Evolutionary conservation across 2,888 invertebrate species (phyloP).

Genomic region (Tinea pellionella): DNA sequence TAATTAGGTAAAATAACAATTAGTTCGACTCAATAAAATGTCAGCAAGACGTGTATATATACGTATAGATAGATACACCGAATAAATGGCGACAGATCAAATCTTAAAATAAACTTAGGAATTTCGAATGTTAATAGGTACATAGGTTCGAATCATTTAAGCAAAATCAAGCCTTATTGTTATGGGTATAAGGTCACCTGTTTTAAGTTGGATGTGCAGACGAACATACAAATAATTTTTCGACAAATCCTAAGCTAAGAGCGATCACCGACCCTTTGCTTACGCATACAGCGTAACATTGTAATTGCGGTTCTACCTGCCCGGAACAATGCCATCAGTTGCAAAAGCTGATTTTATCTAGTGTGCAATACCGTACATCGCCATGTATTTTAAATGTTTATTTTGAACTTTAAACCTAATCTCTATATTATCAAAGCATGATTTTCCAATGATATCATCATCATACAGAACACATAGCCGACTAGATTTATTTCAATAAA

Average conservation of each 20-base stretch:
- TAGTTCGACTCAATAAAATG: too few relatives aligned
- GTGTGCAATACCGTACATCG: background rate
- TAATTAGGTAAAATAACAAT: too few relatives aligned
- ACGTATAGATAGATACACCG: too few relatives aligned
- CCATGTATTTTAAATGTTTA: background rate
- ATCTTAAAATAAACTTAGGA: background rate
- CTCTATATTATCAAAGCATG: background rate
- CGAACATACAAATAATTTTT: background rate
- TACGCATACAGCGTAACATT: background rate
- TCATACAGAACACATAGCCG: background rate
- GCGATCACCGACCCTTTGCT: slow-evolving; percentile 5
- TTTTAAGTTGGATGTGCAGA: background rate
- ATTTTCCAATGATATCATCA: background rate
- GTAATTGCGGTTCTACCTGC: background rate
- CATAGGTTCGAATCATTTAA: background rate
- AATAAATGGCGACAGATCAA: too few relatives aligned
- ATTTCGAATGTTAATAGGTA: background rate
- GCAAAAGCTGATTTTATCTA: background rate
- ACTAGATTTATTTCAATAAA: background rate
- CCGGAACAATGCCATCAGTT: slow-evolving; percentile 3
- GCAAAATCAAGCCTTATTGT: background rate
- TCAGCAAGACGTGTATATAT: too few relatives aligned
- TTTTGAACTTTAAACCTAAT: background rate
- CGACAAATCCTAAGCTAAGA: background rate
- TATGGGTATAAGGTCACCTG: background rate